A percentile compares a stretch with the other conserved stretches of the same genome.
These are phyloP conservation scores for Sarcophaga subvicina DNA, from an alignment of 2,888 invertebrate genomes.

Conservation along the genomic window DNA sequence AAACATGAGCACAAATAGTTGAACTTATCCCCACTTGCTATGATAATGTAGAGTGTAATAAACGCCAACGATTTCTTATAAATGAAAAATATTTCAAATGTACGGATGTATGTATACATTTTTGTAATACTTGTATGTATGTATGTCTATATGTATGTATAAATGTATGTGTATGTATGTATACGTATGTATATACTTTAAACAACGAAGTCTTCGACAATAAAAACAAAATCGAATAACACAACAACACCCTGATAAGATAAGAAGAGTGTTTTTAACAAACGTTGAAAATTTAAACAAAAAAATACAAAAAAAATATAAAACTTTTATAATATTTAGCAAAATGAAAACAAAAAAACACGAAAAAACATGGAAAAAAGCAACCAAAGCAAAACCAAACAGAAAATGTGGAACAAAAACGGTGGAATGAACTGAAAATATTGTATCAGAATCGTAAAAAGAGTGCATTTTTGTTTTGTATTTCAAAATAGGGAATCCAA, in stretches of 20 bases:
- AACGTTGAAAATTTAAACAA: background rate
- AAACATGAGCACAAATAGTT: too few relatives aligned
- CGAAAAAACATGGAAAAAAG: background rate
- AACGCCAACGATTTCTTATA: constrained; percentile 17
- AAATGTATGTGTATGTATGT: too few relatives aligned
- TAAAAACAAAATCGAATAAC: constrained; percentile 67
- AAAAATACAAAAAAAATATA: background rate
- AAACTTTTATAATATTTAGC: constrained; percentile 50
- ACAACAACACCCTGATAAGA: constrained; percentile 68
- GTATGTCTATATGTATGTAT: background rate
- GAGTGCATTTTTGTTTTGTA: constrained; percentile 30
- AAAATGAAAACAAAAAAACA: constrained; percentile 10
- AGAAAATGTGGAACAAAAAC: constrained; percentile 22
- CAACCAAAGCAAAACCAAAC: background rate
- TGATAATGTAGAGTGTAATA: background rate
- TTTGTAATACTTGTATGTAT: background rate
- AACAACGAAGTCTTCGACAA: constrained; percentile 52
- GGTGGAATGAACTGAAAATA: constrained; percentile 57
- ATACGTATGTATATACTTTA: background rate
- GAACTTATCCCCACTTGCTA: too few relatives aligned
- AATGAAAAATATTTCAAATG: background rate
- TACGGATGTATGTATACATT: background rate
- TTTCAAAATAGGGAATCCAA: constrained; percentile 16
- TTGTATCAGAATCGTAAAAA: constrained; percentile 14
- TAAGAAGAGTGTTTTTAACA: constrained; percentile 41